Conservation (phyloP, 2,113 vertebrate species). For the Cyprinus carpio region DNA sequence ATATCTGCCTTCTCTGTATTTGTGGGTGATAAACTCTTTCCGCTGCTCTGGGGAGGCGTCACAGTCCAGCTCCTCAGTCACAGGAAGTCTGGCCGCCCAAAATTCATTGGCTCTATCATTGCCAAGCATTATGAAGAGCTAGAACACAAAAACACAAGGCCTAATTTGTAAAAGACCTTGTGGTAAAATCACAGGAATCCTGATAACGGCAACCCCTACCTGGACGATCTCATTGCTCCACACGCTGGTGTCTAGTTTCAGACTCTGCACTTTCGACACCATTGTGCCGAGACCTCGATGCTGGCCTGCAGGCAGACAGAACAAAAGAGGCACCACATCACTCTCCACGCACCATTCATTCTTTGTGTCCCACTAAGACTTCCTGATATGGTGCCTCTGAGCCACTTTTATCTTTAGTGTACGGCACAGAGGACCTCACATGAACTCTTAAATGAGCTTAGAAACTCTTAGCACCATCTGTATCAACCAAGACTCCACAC, state of each 20-base stretch:
- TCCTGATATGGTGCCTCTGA: conserved; percentile 44
- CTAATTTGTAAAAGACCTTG: background rate
- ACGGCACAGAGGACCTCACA: conserved; percentile 13
- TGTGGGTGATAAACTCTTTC: conserved; percentile 84
- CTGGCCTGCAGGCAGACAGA: conserved; percentile 78
- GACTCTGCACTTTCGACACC: conserved; percentile 95
- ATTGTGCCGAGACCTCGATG: conserved; percentile 92
- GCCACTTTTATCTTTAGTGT: conserved; percentile 40
- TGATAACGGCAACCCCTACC: conserved; percentile 67
- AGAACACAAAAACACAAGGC: background rate
- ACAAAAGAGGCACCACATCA: conserved; percentile 54
- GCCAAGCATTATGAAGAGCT: conserved; percentile 95
- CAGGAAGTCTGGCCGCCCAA: conserved; percentile 82
- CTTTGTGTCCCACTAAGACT: conserved; percentile 20
- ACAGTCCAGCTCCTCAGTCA: conserved; percentile 75
- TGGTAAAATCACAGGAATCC: background rate
- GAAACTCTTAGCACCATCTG: conserved; percentile 6
- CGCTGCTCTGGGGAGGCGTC: conserved; percentile 79
- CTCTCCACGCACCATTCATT: conserved; percentile 35
- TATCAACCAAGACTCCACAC: background rate
- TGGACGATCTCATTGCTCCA: conserved; percentile 98
- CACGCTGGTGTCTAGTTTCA: conserved; percentile 94
- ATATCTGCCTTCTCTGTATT: conserved; percentile 87
- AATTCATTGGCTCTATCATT: conserved; percentile 92
- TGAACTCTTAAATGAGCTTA: conserved; percentile 13